Conservation (phyloP, 2,888 invertebrate species). For the Syritta pipiens region DNA sequence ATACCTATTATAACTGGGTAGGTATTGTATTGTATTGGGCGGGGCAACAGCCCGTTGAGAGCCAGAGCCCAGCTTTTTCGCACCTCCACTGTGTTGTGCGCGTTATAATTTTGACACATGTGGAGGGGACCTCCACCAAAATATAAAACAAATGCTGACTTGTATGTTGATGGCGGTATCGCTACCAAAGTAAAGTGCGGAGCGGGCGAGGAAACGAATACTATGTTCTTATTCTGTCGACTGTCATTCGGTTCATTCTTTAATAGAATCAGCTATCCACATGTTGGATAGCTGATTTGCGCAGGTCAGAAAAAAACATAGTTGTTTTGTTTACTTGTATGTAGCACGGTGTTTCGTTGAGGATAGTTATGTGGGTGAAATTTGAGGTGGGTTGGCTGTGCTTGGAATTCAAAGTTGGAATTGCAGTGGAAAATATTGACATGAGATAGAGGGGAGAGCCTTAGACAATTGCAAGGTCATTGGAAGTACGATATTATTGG, state of each 20-base stretch:
- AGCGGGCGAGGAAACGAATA: background rate
- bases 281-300: slow-evolving; percentile 37
- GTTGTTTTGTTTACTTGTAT: slow-evolving; percentile 8
- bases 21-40: no score
- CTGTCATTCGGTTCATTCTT: slow-evolving; percentile 41
- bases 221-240: slow-evolving; percentile 43
- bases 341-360: background rate
- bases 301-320: slow-evolving; percentile 25
- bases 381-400: background rate
- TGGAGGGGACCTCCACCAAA: no score
- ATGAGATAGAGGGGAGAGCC: background rate
- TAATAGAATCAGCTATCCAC: slow-evolving; percentile 52
- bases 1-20: no score
- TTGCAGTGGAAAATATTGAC: slow-evolving; percentile 21
- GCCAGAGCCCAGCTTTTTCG: no score
- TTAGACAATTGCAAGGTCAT: slow-evolving; percentile 52
- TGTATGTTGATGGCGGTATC: background rate
- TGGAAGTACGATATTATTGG: slow-evolving; percentile 34
- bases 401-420: slow-evolving; percentile 17
- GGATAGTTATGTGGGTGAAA: background rate
- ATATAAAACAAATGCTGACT: slow-evolving; percentile 15
- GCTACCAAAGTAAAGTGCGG: background rate
- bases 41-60: no score
- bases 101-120: no score
- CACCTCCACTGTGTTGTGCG: no score